Evolutionary conservation across 1,140 invertebrate species (phyloP), one percentile per base, ranked within the genome.

Genomic region (Maniola jurtina): DNA sequence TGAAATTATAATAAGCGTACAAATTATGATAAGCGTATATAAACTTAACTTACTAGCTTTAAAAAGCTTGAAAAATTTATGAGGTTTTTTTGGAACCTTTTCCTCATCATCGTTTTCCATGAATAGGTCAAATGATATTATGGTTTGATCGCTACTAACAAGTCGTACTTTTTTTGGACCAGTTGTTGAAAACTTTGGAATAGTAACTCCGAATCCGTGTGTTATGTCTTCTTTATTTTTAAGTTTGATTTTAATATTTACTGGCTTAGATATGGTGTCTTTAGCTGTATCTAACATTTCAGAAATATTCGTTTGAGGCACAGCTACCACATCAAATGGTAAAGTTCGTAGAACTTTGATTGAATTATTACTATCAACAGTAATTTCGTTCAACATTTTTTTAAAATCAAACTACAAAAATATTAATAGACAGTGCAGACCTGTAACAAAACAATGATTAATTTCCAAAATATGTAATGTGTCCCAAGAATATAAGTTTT

Each of bases 201-300:
- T 67, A 34, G 79, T 65, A 5, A 76, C 35, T 15, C 74, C 80
- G 40, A 73, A 61, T 15, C 61, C 42, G 14, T 16, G 16, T 25
- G 59, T 33, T 8, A 10, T 66, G 45, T 81, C 71, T 54, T 78
- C 64, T 67, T 81, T 86, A 59, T 87, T 87, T 35, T 73, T 73
- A 34, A 85, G 73, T 77, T 64, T 84, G 15, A 89, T 78, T 68
- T 84, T 89, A 7, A 86, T 68, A 65, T 88, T 88, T 9, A 88
- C 58, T 15, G 84, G 80, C 10, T 42, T 73, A 66, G 40, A 34
- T 68, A 16, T 25, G 13, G 50, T 66, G 38, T 75, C 9, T 34
- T 52, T 42, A 64, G 62, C 6, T 45, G 48, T 40, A 6, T 62
- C 52, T 34, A 68, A 42, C 15, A 54, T 25, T 61, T 11, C 14